Base-by-base conservation (phyloP, 2,888 invertebrate species). In the Himalopsyche japonica region DNA sequence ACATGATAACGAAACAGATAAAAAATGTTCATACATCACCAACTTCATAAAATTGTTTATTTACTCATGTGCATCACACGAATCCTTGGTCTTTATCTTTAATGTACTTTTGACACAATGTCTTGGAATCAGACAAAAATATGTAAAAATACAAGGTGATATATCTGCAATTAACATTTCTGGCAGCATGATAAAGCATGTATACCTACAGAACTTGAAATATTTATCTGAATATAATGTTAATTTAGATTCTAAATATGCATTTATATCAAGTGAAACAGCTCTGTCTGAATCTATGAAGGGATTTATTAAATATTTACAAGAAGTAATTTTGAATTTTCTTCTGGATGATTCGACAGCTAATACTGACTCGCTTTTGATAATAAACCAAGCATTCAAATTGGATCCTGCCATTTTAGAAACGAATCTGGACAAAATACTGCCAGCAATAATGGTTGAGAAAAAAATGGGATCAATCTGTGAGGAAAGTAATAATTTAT, bases 341-440 rank as follows among this genome's bases (percentile, higher is more conserved):
- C 83, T 92, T 0, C 91, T 92, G 88, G 87, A 91, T 1, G 90
- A 91, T 87, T 90, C 90, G 2, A 92, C 91, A 86, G 86, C 89
- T 0, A 92, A 91, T 82, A 90, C 90, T 88, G 88, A 88, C 1
- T 91, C 91, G 0, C 87, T 92, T 47, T 88, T 90, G 81, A 91
- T 92, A 57, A 88, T 92, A 81, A 91, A 90, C 88, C 88, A 88
- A 1, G 90, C 91, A 2, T 87, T 92, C 8, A 90, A 90, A 88
- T 87, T 92, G 18, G 92, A 92, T 85, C 92, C 92, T 0, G 88
- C 88, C 10, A 88, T 92, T 18, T 88, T 92, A n/a, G 92, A 92
- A 87, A 90, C 90, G 64, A 91, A 90, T 87, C 88, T 92, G 2
- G 88, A 89, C 32, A 85, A 88, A 84, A 91, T 92, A 78, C 80